These are phyloP conservation scores for Plagodis dolabraria DNA, from an alignment of 2,888 invertebrate species.

Conservation along the genomic window DNA sequence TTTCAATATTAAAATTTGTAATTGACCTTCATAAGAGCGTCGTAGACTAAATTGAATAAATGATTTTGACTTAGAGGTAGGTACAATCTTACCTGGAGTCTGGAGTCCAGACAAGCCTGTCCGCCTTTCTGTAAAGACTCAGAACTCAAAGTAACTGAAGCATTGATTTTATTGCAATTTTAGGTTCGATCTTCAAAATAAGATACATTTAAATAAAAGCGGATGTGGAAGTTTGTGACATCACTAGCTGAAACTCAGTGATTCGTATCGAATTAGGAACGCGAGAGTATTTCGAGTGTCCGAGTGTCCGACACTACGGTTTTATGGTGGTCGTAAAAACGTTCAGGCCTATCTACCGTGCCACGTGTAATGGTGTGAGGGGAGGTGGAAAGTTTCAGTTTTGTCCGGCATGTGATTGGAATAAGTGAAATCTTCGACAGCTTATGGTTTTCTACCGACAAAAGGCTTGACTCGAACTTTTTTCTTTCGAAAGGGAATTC, in stretches of 20 bases:
- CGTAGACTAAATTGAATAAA: too few relatives aligned
- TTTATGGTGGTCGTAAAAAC: slow-evolving; percentile 46
- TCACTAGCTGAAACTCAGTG: slow-evolving; percentile 35
- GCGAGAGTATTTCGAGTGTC: slow-evolving; percentile 41
- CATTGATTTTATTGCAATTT: too few relatives aligned
- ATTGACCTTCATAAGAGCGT: too few relatives aligned
- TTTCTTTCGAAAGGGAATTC: slow-evolving; percentile 4
- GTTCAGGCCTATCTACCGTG: slow-evolving; percentile 25
- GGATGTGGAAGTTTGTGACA: too few relatives aligned
- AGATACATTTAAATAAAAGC: too few relatives aligned
- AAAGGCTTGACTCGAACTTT: neutral
- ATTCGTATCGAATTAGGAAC: slow-evolving; percentile 47
- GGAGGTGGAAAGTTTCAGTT: slow-evolving; percentile 21
- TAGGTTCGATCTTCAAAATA: too few relatives aligned
- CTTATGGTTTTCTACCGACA: slow-evolving; percentile 7
- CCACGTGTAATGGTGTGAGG: slow-evolving; percentile 13
- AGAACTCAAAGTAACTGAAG: too few relatives aligned
- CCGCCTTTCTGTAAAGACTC: too few relatives aligned
- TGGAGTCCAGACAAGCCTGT: too few relatives aligned
- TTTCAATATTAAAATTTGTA: too few relatives aligned
- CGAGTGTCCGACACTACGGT: slow-evolving; percentile 31
- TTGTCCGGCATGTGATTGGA: slow-evolving; percentile 18
- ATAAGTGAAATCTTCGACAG: slow-evolving; percentile 18
- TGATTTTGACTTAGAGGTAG: too few relatives aligned
- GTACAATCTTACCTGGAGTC: too few relatives aligned